Conservation (phyloP, 2,888 invertebrate genomes). For the Himalopsyche anomala region DNA sequence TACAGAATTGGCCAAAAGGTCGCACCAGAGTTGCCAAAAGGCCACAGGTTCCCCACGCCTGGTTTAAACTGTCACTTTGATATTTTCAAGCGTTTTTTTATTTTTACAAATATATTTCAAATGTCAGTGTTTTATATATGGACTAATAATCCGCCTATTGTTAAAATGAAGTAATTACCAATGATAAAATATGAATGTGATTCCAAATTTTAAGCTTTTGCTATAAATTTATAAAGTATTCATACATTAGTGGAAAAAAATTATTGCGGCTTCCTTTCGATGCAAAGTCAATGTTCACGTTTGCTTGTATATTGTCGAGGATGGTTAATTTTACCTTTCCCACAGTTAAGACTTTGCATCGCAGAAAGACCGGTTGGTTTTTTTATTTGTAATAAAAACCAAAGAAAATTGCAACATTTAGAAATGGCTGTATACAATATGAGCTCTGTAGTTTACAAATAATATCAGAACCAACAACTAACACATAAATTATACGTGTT, state of each 20-base stretch:
- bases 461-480: constrained; percentile 32
- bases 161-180: background rate
- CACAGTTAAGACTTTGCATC: too few species aligned
- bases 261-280: background rate
- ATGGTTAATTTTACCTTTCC: too few species aligned
- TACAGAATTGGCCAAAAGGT: too few species aligned
- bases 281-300: background rate
- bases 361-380: too few species aligned
- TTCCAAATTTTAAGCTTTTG: constrained; percentile 32
- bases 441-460: constrained; percentile 31
- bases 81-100: too few species aligned
- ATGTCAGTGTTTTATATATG: too few species aligned
- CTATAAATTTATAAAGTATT: constrained; percentile 28
- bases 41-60: too few species aligned
- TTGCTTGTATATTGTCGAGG: too few species aligned
- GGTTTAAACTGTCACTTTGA: too few species aligned
- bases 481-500: constrained; percentile 23
- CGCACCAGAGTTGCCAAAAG: too few species aligned
- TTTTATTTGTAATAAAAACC: background rate
- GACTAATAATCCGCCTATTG: background rate
- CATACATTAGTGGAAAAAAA: background rate
- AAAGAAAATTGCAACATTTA: constrained; percentile 5
- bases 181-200: background rate
- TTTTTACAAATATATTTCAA: too few species aligned
- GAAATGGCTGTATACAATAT: constrained; percentile 13